These are phyloP conservation scores for Trogon surrucura DNA, from an alignment of 2,113 vertebrate genomes.

Conservation along the genomic window DNA sequence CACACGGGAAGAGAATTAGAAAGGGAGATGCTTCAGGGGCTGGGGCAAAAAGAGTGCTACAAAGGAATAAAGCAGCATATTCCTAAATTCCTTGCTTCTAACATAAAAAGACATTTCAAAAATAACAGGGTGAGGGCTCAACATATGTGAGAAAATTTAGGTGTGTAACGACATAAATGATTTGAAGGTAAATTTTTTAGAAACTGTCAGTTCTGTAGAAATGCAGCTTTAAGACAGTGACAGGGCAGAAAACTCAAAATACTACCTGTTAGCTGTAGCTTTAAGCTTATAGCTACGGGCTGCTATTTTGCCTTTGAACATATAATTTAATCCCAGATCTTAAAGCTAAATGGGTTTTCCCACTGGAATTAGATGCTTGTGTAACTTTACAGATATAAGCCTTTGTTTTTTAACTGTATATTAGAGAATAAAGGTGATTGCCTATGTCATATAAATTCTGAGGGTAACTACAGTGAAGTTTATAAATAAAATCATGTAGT, in stretches of 20 bases:
- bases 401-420: neutral
- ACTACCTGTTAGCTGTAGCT: neutral
- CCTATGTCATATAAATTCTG: neutral
- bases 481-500: neutral
- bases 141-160: neutral
- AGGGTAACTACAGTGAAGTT: neutral
- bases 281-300: neutral
- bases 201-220: neutral
- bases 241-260: neutral
- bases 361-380: neutral
- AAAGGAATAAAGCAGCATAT: neutral
- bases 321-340: neutral
- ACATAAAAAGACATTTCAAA: neutral
- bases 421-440: neutral
- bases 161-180: neutral
- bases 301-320: neutral
- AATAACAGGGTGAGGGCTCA: neutral
- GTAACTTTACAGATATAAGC: neutral
- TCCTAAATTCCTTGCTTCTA: neutral
- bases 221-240: neutral
- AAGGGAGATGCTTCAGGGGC: neutral
- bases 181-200: neutral
- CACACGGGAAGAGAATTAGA: neutral
- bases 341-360: neutral
- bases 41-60: neutral